Base-by-base conservation (phyloP, 2,797 vertebrate species). In the Epinephelus coioides region DNA sequence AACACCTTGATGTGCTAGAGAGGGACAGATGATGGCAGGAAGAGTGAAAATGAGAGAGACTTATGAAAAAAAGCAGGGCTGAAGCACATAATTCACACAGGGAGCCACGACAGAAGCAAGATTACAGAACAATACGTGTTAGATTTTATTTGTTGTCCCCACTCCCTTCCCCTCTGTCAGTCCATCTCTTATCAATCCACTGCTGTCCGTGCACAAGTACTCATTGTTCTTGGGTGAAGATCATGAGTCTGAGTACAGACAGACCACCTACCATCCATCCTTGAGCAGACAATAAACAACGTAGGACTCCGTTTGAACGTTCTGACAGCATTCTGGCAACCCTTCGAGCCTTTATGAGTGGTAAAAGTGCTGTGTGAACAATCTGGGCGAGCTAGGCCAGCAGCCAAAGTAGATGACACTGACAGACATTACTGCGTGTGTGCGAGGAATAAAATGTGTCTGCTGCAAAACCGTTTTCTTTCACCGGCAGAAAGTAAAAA, bases 401-500 rank as follows among this genome's bases (percentile, higher is more conserved):
- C 83, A 73, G 88, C 84, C 89, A 88, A 63, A 40, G 61, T 50
- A 62, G 79, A 88, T 73, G 82, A 91, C 86, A 86, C 87, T 64
- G 44, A 63, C 80, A 90, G 88, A 86, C 82, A 68, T 68, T 43
- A 57, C 76, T 70, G 62, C 19, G 44, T 80, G 76, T 87, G 82
- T 74, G 74, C 38, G 6, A 75, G 75, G 62, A 73, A 83, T 86
- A 70, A 87, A 90, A 88, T 64, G 69, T 76, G 89, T 88, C 84
- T 83, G 76, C 69, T 71, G 82, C 85, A 82, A 91, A 91, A 92
- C 59, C 38, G 64, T 91, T 92, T 89, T 87, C 83, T 88, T 88
- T 89, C 85, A 81, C 76, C 53, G 30, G 66, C 88, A 82, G 79
- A 93, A 92, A 93, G 90, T 90, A 84, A 86, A 92, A 91, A 84